These are phyloP conservation scores for Cyphotilapia sp. DNA, from an alignment of 2,113 vertebrate genomes.

Conservation along the genomic window DNA sequence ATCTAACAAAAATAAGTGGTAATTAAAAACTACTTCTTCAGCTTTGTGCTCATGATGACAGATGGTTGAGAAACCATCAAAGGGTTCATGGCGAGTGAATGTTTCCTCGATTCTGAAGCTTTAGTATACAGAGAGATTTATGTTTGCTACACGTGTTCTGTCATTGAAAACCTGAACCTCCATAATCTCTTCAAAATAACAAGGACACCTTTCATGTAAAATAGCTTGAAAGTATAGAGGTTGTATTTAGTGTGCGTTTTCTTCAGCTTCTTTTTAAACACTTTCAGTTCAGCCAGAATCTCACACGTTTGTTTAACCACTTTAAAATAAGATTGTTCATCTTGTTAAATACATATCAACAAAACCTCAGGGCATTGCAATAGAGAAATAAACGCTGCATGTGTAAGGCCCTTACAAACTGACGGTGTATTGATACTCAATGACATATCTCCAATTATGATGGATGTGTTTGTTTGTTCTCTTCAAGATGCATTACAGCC, in stretches of 20 bases:
- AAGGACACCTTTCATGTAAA: too few relatives aligned
- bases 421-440: slow-evolving; percentile 7
- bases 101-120: neutral
- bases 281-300: neutral
- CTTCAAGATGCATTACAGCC: neutral
- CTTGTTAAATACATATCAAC: neutral
- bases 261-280: neutral
- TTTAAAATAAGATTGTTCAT: neutral
- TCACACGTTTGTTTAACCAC: neutral
- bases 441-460: slow-evolving; percentile 31
- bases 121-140: neutral
- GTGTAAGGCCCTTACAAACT: neutral
- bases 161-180: neutral
- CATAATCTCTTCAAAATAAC: neutral
- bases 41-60: neutral
- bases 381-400: neutral
- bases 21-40: neutral
- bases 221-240: neutral
- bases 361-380: neutral
- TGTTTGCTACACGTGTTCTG: neutral
- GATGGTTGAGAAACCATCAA: neutral
- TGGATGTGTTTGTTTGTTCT: slow-evolving; percentile 21
- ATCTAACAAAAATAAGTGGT: neutral
- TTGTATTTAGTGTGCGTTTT: neutral
- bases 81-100: neutral